Conservation (phyloP, 2,797 vertebrate species). For the Enoplosus armatus region DNA sequence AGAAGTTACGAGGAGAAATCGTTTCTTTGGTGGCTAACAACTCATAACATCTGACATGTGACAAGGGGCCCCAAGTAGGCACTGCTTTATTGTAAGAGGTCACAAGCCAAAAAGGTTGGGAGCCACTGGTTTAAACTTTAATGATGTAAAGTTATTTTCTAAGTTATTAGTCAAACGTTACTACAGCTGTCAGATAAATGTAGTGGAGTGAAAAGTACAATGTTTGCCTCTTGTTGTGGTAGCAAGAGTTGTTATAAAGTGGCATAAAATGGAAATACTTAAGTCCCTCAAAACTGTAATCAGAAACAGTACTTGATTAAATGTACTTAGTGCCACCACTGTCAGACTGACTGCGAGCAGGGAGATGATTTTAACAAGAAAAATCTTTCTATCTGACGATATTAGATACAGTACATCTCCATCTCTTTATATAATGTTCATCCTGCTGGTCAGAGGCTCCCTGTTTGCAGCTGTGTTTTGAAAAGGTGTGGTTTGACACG, state of each 20-base stretch:
- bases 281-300: neutral
- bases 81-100: neutral
- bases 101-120: neutral
- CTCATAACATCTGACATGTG: constrained; percentile 7
- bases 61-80: neutral
- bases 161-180: constrained; percentile 4
- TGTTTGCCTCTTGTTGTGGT: neutral
- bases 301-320: neutral
- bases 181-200: constrained; percentile 2
- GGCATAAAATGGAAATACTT: neutral
- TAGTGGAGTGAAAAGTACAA: neutral
- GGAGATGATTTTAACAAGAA: neutral
- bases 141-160: neutral
- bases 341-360: neutral
- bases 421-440: constrained; percentile 26
- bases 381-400: neutral
- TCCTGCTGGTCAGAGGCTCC: constrained; percentile 37
- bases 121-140: neutral
- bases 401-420: neutral
- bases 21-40: too few relatives aligned
- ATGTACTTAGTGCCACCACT: neutral
- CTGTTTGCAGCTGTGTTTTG: constrained; percentile 76
- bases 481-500: constrained; percentile 74
- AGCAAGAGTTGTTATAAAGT: neutral
- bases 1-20: too few relatives aligned